phyloP scores from a whole-genome alignment of 2,888 invertebrate species.

The Barypeithes pellucidus region DNA sequence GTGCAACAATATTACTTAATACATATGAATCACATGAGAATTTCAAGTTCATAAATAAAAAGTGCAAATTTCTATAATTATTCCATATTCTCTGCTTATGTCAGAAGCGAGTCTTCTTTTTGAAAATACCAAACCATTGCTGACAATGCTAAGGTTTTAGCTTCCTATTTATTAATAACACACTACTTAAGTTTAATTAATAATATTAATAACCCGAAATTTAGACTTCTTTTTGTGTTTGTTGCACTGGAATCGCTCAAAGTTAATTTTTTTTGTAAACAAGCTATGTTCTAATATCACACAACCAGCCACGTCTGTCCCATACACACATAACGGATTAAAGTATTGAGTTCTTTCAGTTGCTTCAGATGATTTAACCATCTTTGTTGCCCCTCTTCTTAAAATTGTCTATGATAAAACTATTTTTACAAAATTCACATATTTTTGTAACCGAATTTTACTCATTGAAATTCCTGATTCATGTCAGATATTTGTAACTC shows the following conservation, averaged over 20 bases:
- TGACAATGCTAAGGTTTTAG: background rate
- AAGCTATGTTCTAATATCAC: background rate
- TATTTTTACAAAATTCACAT: background rate
- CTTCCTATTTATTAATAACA: background rate
- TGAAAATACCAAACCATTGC: no score
- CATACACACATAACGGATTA: background rate
- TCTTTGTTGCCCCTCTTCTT: no score
- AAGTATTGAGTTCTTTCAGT: no score
- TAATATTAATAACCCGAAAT: no score
- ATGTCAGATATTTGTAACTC: conserved; percentile 1
- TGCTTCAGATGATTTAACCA: no score
- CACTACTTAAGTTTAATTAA: background rate
- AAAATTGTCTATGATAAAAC: background rate
- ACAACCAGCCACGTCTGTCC: background rate
- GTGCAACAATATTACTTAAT: no score
- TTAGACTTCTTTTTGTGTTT: background rate
- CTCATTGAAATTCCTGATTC: background rate
- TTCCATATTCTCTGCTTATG: no score
- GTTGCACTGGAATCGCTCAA: conserved; percentile 7
- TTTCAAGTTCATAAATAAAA: no score
- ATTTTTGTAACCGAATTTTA: background rate
- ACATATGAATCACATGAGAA: no score
- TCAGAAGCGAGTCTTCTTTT: no score
- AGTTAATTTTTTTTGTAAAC: background rate
- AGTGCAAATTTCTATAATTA: no score